Evolutionary conservation across 2,797 vertebrate genomes (phyloP).

Genomic region (Sternotherus odoratus): DNA sequence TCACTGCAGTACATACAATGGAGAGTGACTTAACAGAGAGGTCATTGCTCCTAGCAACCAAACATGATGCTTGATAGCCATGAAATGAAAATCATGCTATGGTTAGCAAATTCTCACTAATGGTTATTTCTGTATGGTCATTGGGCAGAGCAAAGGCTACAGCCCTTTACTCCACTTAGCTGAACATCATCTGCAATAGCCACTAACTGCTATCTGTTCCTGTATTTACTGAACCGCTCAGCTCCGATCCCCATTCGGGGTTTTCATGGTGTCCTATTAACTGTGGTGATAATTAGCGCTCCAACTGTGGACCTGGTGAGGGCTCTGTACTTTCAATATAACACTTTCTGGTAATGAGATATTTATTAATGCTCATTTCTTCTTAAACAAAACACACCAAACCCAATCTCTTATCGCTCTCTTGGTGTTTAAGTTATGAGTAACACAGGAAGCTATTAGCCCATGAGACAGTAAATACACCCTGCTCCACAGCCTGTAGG

Average conservation of each 20-base stretch:
- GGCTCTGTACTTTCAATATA: constrained; percentile 70
- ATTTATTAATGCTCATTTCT: constrained; percentile 73
- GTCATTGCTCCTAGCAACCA: neutral
- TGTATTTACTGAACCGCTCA: constrained; percentile 65
- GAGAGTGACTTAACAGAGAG: neutral
- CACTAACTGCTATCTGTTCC: constrained; percentile 50
- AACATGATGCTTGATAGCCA: fast-evolving
- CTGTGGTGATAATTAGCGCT: constrained; percentile 41
- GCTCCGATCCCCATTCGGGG: constrained; percentile 54
- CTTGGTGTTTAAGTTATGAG: constrained; percentile 71
- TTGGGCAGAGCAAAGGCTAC: neutral
- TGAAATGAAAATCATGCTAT: neutral
- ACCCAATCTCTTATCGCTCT: constrained; percentile 58
- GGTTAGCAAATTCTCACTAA: neutral
- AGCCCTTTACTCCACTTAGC: constrained; percentile 26
- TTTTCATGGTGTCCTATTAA: constrained; percentile 41
- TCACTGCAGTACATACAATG: fast-evolving
- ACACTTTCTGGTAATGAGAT: constrained; percentile 68
- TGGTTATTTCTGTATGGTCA: neutral
- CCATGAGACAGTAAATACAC: constrained; percentile 77
- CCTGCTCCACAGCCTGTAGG: constrained; percentile 59
- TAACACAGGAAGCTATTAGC: constrained; percentile 73
- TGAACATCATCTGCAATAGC: neutral
- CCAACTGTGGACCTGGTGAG: constrained; percentile 55
- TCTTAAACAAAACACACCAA: constrained; percentile 73